Conservation (phyloP, 2,113 vertebrate genomes). For the Aepyceros melampus region DNA sequence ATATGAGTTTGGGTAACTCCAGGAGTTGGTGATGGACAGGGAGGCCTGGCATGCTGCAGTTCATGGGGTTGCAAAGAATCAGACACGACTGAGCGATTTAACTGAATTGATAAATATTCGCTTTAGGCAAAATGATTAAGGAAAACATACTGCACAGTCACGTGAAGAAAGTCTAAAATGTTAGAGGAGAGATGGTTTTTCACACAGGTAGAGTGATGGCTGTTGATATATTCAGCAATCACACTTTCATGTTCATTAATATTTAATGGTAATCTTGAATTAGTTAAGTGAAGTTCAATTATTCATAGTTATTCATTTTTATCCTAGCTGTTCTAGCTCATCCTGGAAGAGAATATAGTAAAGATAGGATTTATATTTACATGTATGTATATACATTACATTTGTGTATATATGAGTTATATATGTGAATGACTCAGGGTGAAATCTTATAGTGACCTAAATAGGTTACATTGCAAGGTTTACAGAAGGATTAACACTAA, state of each 20-base stretch:
- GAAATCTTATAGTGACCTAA: background rate
- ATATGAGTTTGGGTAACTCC: too few species aligned
- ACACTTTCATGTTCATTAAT: constrained; percentile 43
- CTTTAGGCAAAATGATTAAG: background rate
- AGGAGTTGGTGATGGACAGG: too few species aligned
- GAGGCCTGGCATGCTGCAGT: too few species aligned
- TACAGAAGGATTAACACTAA: background rate
- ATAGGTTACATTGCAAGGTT: background rate
- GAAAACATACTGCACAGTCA: background rate
- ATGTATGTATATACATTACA: background rate
- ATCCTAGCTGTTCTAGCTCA: constrained; percentile 14
- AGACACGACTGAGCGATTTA: too few species aligned
- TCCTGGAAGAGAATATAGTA: background rate
- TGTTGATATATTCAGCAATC: constrained; percentile 29
- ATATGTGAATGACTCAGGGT: background rate
- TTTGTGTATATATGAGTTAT: background rate
- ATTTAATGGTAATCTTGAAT: constrained; percentile 58
- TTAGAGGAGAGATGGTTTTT: background rate
- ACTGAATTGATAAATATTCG: background rate
- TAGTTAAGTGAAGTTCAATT: constrained; percentile 49
- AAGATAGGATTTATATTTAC: background rate
- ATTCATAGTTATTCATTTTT: constrained; percentile 30
- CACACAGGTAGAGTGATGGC: background rate
- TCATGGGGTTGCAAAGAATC: too few species aligned
- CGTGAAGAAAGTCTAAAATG: background rate